A percentile compares a stretch with the other conserved stretches of the same genome.
Evolutionary conservation across 2,113 vertebrate genomes (phyloP).

Genomic region (Percopsis transmontana): DNA sequence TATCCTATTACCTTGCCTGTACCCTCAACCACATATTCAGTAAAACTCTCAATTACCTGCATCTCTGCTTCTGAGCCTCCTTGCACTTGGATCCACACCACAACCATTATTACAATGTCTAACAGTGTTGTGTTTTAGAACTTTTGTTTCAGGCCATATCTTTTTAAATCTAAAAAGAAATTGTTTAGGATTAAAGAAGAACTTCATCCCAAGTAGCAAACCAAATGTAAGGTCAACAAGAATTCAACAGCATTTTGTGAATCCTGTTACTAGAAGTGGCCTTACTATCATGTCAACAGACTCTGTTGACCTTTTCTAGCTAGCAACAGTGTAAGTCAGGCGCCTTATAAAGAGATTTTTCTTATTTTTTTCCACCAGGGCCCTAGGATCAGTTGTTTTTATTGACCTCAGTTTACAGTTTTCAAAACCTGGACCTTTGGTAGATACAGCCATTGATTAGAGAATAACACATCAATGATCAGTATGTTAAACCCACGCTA

Average conservation of each 20-base stretch:
- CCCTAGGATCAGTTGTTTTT: constrained; percentile 48
- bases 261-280: too few species aligned
- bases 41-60: too few species aligned
- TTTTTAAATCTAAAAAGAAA: background rate
- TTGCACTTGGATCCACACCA: too few species aligned
- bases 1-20: too few species aligned
- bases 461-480: constrained; percentile 62
- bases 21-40: too few species aligned
- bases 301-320: constrained; percentile 67
- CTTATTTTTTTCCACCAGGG: constrained; percentile 25
- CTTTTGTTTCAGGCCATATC: background rate
- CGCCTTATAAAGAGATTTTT: constrained; percentile 49
- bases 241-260: constrained; percentile 46
- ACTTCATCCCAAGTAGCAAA: constrained; percentile 8
- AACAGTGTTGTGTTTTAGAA: background rate
- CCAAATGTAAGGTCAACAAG: constrained; percentile 20
- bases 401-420: constrained; percentile 64
- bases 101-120: too few species aligned
- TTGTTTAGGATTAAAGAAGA: background rate
- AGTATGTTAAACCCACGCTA: constrained; percentile 53
- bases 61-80: too few species aligned
- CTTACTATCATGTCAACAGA: constrained; percentile 49
- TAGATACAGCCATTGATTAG: constrained; percentile 62
- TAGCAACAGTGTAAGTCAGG: constrained; percentile 27
- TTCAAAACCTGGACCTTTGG: constrained; percentile 56